Conservation (phyloP, 2,888 invertebrate genomes). For the Eueremaeus valkanovi region DNA sequence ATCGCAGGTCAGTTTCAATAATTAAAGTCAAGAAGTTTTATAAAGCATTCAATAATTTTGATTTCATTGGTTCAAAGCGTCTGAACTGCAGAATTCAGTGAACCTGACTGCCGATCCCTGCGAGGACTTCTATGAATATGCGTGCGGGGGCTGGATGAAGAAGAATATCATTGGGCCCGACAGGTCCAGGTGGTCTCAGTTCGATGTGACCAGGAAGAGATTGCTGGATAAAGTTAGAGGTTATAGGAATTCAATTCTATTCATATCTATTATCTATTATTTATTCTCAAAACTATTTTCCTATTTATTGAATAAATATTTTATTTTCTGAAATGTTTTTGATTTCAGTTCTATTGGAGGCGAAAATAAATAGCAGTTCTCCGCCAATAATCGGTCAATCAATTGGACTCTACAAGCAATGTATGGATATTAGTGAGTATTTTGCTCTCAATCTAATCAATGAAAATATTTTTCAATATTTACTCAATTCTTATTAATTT, state of each 20-base stretch:
- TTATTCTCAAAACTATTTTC: too few species aligned
- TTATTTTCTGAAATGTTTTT: too few species aligned
- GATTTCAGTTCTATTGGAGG: background rate
- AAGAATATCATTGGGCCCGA: constrained; percentile 60
- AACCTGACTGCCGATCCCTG: constrained; percentile 73
- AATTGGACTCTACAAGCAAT: background rate
- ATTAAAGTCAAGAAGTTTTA: background rate
- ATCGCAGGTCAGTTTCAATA: background rate
- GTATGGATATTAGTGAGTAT: background rate
- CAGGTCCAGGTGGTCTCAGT: background rate
- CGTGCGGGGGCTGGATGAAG: constrained; percentile 60
- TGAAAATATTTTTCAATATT: background rate
- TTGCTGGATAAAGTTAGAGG: background rate
- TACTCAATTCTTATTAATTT: background rate
- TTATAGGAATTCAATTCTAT: background rate
- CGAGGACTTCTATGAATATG: constrained; percentile 69
- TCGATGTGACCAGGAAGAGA: background rate
- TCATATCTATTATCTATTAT: too few species aligned
- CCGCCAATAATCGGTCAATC: background rate
- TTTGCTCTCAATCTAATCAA: background rate
- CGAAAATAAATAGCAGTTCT: background rate
- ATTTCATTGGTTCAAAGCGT: background rate
- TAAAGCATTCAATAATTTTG: background rate
- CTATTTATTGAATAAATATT: too few species aligned
- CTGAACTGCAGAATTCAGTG: constrained; percentile 58